Evolutionary conservation across 2,888 invertebrate species (phyloP).

Genomic region (Cancer borealis): DNA sequence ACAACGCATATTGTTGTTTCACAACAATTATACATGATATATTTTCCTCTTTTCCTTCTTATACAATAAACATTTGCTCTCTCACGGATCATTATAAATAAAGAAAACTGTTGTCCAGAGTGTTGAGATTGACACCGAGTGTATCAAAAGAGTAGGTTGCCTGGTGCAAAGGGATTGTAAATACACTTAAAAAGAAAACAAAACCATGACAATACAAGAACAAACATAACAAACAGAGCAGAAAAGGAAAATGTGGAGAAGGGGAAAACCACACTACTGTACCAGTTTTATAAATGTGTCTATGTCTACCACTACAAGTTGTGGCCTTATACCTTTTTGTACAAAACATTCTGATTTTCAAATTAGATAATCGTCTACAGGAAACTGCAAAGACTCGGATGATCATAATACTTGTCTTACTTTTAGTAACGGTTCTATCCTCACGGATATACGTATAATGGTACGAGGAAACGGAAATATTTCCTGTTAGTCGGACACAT

Average conservation of each 20-base stretch:
- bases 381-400: neutral
- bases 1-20: neutral
- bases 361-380: no score
- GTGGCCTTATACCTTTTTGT: neutral
- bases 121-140: neutral
- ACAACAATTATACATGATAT: neutral
- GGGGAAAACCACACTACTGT: neutral
- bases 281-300: neutral
- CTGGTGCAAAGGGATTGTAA: neutral
- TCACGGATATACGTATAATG: neutral
- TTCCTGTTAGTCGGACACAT: neutral
- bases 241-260: neutral
- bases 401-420: neutral
- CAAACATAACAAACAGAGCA: neutral
- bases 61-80: neutral
- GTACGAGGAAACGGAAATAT: neutral
- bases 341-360: no score
- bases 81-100: neutral
- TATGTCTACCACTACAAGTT: neutral
- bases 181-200: neutral
- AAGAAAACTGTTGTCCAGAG: neutral
- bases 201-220: neutral
- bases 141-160: neutral
- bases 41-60: neutral
- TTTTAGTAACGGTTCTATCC: neutral